Evolutionary conservation across 1,140 invertebrate species (phyloP), one percentile per base, ranked within the genome.

Genomic region (Drepana arcuata): DNA sequence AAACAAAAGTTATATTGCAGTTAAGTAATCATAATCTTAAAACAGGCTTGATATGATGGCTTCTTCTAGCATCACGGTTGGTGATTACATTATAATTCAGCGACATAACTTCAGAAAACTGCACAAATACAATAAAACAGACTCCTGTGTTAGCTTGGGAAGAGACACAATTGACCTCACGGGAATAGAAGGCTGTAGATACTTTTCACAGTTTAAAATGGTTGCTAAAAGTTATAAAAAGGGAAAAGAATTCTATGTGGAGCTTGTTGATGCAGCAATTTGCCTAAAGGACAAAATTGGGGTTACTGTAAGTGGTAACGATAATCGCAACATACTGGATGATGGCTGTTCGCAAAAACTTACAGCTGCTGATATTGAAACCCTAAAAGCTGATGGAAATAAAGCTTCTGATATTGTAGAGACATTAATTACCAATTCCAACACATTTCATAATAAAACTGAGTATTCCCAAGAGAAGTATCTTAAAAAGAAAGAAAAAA

Each of bases 391-490:
- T 33, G 87, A 89, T 39, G 91, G 93, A 12, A 83, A 88, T 11
- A 90, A 88, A 37, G 92, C 93, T 0, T 89, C 90, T 36, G 90
- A 94, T 66, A 95, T 98, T 40, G 90, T 98, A 16, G 91, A 89
- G 38, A 90, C 91, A 27, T 83, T 99, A 2, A 91, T 98, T 24
- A 91, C 91, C 44, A 97, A 97, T 68, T 98, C 95, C 25, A 91
- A 89, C 41, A 95, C 94, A 6, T 95, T 95, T 75, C 85, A 87
- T 14, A 85, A 87, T 16, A 97, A 97, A 86, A 98, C 95, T 1
- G 93, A 93, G 59, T 98, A 91, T 72, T 93, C 95, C 0, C 95
- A 98, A 75, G 92, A 95, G 53, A 98, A 98, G 71, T 98, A 98
- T 72, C 86, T 98, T 4, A 92, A 91, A 30, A 98, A 98, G 68